Conservation (phyloP, 2,113 vertebrate genomes). For the Nothobranchius kuhntae region DNA sequence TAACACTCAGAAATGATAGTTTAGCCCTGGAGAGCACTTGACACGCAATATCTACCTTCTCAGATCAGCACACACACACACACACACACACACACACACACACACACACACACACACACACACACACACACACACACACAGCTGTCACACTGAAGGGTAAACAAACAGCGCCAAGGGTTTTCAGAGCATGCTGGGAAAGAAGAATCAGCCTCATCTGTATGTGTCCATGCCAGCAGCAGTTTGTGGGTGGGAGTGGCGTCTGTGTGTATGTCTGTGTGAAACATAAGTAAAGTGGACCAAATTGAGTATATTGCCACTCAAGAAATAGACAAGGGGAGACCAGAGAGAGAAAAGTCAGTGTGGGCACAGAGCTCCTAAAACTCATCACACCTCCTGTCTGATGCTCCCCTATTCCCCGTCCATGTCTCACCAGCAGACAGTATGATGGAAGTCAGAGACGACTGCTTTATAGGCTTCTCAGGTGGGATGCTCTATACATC, state of each 20-base stretch:
- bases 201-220: constrained; percentile 69
- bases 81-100: no score
- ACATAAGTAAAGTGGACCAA: constrained; percentile 73
- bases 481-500: background rate
- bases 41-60: constrained; percentile 80
- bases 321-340: constrained; percentile 65
- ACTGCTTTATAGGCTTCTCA: constrained; percentile 22
- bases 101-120: no score
- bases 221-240: constrained; percentile 30
- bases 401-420: constrained; percentile 60
- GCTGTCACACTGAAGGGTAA: constrained; percentile 80
- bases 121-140: constrained; percentile 49
- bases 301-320: constrained; percentile 73
- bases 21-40: constrained; percentile 83
- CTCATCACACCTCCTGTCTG: constrained; percentile 61
- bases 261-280: constrained; percentile 68
- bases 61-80: constrained; percentile 76
- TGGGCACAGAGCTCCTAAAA: constrained; percentile 45
- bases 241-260: constrained; percentile 60
- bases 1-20: constrained; percentile 84
- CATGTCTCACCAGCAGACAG: constrained; percentile 57
- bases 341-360: constrained; percentile 14
- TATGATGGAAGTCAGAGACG: constrained; percentile 39
- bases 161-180: constrained; percentile 75
- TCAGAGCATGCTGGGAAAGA: constrained; percentile 53